Evolutionary conservation across 1,140 invertebrate genomes (phyloP).

Genomic region (Marisa cornuarietis): DNA sequence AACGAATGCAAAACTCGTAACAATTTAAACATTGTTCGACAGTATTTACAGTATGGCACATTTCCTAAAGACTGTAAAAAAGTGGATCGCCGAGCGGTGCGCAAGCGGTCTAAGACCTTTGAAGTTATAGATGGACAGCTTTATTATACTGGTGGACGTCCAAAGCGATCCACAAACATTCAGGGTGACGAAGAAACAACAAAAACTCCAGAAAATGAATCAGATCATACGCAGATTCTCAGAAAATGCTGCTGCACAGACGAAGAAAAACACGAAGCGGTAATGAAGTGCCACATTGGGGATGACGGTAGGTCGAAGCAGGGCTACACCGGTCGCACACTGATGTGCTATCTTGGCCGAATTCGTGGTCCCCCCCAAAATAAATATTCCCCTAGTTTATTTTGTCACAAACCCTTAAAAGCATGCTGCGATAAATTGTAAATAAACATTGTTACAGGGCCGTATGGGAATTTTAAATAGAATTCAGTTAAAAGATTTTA

Average conservation of each 20-base stretch:
- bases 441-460: background rate
- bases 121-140: conserved; percentile 10
- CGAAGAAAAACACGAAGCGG: conserved; percentile 14
- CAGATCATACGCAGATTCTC: background rate
- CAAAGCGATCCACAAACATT: background rate
- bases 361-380: too few relatives aligned
- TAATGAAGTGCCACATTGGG: conserved; percentile 15
- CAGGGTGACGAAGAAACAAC: conserved; percentile 7
- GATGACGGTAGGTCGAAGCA: conserved; percentile 19
- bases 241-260: conserved; percentile 17
- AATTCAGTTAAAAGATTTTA: too few relatives aligned
- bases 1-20: conserved; percentile 13
- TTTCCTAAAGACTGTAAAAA: conserved; percentile 22
- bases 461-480: too few relatives aligned
- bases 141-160: conserved; percentile 20
- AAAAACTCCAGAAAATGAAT: conserved; percentile 16
- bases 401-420: background rate
- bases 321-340: conserved; percentile 14
- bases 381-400: too few relatives aligned
- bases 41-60: conserved; percentile 21
- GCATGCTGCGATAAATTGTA: background rate
- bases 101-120: conserved; percentile 30
- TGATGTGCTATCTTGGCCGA: background rate
- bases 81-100: conserved; percentile 20
- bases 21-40: conserved; percentile 11